A percentile compares a stretch with the other conserved stretches of the same genome.
Conservation (phyloP, 2,113 vertebrate genomes). For the Lepus timidus region DNA sequence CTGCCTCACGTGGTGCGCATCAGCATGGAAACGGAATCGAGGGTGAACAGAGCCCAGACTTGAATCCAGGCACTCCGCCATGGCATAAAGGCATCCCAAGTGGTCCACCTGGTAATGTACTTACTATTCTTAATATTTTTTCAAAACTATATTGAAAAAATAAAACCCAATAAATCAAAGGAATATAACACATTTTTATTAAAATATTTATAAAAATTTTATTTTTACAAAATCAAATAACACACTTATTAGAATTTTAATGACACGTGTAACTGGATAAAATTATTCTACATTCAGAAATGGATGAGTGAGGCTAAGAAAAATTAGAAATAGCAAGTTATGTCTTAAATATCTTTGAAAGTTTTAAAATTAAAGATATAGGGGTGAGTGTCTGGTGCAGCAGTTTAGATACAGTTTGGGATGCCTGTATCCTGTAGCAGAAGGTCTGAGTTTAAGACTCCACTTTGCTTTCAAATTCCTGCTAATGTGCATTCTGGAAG, state of each 20-base stretch:
- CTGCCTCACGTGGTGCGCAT: too few relatives aligned
- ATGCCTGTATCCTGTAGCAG: too few relatives aligned
- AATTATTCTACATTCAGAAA: background rate
- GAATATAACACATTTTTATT: background rate
- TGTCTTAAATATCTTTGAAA: background rate
- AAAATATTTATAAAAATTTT: background rate
- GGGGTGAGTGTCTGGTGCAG: too few relatives aligned
- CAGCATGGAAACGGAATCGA: too few relatives aligned
- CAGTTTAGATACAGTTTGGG: too few relatives aligned
- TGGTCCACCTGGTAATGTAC: background rate
- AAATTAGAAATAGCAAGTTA: background rate
- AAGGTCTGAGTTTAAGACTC: too few relatives aligned
- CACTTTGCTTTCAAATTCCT: too few relatives aligned
- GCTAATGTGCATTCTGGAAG: too few relatives aligned
- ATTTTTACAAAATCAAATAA: constrained; percentile 1
- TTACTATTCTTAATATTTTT: background rate
- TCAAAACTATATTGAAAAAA: background rate
- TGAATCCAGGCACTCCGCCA: too few relatives aligned
- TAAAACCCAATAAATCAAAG: background rate
- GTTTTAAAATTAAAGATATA: background rate
- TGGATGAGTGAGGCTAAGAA: background rate
- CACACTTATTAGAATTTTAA: background rate
- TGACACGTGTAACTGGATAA: background rate
- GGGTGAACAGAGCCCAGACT: too few relatives aligned
- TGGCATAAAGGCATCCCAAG: too few relatives aligned